Percentiles rank a stretch among this genome's conserved stretches.
phyloP scores from a whole-genome alignment of 2,888 invertebrate species.

The Eupithecia vulgata region DNA sequence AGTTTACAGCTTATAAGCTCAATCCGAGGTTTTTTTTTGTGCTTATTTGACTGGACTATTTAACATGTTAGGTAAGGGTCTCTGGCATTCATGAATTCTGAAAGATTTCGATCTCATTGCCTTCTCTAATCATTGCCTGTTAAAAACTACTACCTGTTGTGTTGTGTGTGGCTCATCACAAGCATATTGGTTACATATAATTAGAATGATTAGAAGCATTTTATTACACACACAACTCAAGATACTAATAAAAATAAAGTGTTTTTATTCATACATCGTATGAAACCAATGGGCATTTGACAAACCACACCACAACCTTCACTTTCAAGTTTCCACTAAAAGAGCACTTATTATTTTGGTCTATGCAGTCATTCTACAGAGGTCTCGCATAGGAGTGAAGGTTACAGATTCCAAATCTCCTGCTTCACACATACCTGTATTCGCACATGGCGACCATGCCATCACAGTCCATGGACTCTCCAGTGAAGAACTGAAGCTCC shows the following conservation, averaged over 20 bases:
- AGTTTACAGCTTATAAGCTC: too few species aligned
- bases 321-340: background rate
- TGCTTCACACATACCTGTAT: conserved; percentile 83
- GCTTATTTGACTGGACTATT: too few species aligned
- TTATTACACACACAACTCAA: background rate
- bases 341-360: background rate
- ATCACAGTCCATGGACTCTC: conserved; percentile 96
- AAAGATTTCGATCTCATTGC: background rate
- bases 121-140: background rate
- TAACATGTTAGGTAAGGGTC: too few species aligned
- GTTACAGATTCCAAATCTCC: background rate
- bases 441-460: conserved; percentile 97
- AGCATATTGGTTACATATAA: background rate
- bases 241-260: background rate
- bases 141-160: background rate
- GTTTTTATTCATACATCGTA: background rate
- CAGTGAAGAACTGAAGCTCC: conserved; percentile 95
- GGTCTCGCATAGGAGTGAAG: background rate
- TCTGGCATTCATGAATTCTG: too few species aligned
- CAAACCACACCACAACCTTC: background rate
- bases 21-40: too few species aligned
- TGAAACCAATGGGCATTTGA: background rate
- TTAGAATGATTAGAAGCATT: background rate
- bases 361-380: background rate
- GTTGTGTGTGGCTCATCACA: background rate